These are phyloP conservation scores for Liolophura sinensis DNA, from an alignment of 1,140 invertebrate species.

Conservation along the genomic window DNA sequence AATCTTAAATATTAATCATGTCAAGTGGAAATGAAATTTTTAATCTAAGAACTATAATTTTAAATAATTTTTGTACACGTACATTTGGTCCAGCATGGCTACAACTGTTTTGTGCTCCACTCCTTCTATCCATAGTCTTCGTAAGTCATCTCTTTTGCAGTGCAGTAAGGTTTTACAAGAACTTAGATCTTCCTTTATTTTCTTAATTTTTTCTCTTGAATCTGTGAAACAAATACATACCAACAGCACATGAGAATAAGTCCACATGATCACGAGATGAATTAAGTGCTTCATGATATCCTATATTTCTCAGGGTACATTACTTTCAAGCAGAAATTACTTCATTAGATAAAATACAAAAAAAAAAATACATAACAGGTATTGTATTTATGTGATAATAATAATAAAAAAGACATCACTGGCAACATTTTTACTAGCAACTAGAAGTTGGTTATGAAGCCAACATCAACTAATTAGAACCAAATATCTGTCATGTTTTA, in stretches of 20 bases:
- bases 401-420: too few species aligned
- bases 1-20: too few species aligned
- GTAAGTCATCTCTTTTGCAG: slow-evolving; percentile 89
- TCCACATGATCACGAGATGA: slow-evolving; percentile 1
- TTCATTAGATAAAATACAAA: not conserved
- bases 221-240: slow-evolving; percentile 46
- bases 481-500: not conserved
- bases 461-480: not conserved
- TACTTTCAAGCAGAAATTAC: not conserved
- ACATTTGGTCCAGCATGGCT: slow-evolving; percentile 87
- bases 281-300: not conserved
- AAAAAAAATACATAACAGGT: not conserved
- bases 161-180: slow-evolving; percentile 89
- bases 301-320: not conserved
- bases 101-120: slow-evolving; percentile 90
- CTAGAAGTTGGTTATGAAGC: too few species aligned
- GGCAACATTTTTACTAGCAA: not conserved
- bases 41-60: slow-evolving; percentile 7
- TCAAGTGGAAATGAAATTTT: slow-evolving; percentile 6
- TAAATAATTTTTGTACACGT: slow-evolving; percentile 46
- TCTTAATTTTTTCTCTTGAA: slow-evolving; percentile 79
- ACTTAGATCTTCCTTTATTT: slow-evolving; percentile 85
- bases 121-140: slow-evolving; percentile 89
- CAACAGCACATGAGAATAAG: not conserved
- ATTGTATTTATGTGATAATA: not conserved